Evolutionary conservation across 2,888 invertebrate species (phyloP).

Genomic region (Thymelicus acteon): DNA sequence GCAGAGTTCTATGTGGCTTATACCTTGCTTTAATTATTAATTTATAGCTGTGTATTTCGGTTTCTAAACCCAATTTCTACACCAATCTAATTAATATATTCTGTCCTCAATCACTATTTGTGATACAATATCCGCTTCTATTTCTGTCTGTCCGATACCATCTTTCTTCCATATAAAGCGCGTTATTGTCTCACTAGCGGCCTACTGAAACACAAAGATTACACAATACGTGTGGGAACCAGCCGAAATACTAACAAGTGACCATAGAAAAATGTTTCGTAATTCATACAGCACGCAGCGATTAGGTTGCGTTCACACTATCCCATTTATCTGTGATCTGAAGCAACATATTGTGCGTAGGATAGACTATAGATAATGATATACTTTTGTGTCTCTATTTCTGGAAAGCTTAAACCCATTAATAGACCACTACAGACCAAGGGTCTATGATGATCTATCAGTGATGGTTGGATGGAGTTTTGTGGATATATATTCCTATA

Average conservation of each 20-base stretch:
- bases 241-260: constrained; percentile 27
- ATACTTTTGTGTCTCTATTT: no score
- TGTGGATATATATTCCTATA: no score
- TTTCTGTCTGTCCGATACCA: not conserved
- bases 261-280: constrained; percentile 33
- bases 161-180: constrained; percentile 14
- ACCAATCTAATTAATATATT: no score
- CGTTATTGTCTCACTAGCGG: constrained; percentile 8
- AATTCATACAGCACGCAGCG: constrained; percentile 27
- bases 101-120: no score
- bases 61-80: no score
- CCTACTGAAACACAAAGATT: constrained; percentile 23
- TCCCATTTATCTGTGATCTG: not conserved
- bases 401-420: no score
- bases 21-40: no score
- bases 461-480: no score
- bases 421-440: no score
- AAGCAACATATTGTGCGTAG: not conserved
- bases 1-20: no score
- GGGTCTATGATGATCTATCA: no score
- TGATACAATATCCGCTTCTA: not conserved
- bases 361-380: not conserved
- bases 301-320: constrained; percentile 17
- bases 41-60: no score
- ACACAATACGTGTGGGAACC: constrained; percentile 34